A percentile compares a stretch with the other conserved stretches of the same genome.
These are phyloP conservation scores for Drosophila triauraria DNA, from an alignment of 1,140 invertebrate species.

Conservation along the genomic window DNA sequence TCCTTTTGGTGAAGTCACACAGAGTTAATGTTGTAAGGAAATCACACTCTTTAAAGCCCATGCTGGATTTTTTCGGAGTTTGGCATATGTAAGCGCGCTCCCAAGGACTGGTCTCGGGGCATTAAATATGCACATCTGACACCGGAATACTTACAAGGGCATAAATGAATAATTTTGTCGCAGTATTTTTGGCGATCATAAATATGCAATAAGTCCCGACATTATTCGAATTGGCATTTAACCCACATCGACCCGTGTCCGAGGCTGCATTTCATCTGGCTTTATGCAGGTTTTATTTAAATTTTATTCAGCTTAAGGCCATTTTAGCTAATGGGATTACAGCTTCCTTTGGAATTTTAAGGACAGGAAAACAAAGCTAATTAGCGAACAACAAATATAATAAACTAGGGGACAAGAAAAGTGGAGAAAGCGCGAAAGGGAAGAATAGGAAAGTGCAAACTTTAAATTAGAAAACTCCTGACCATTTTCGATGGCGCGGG, in stretches of 20 bases:
- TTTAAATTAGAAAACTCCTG: slow-evolving; percentile 44
- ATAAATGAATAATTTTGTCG: slow-evolving; percentile 65
- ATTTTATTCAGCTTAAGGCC: slow-evolving; percentile 1
- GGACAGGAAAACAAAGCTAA: slow-evolving; percentile 6
- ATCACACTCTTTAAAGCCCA: slow-evolving; percentile 13
- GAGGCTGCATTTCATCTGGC: slow-evolving; percentile 4
- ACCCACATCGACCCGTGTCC: slow-evolving; percentile 1
- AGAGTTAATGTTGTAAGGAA: neutral
- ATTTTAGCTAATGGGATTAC: slow-evolving; percentile 7
- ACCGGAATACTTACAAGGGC: slow-evolving; percentile 29
- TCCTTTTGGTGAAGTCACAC: neutral
- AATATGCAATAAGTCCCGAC: slow-evolving; percentile 45
- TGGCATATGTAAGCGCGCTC: slow-evolving; percentile 6
- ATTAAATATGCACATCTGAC: slow-evolving; percentile 36
- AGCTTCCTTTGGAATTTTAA: neutral
- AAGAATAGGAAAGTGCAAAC: slow-evolving; percentile 5
- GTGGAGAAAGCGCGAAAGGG: slow-evolving; percentile 1
- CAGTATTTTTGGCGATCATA: slow-evolving; percentile 50
- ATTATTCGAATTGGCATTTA: slow-evolving; percentile 33
- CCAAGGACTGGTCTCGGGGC: slow-evolving; percentile 19
- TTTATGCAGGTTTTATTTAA: slow-evolving; percentile 20
- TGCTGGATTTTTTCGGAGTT: slow-evolving; percentile 27
- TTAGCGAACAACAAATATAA: slow-evolving; percentile 17
- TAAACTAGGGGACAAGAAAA: slow-evolving; percentile 12
- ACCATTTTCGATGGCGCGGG: slow-evolving; percentile 8